phyloP scores from a whole-genome alignment of 2,113 vertebrate species.

The Hucho hucho region DNA sequence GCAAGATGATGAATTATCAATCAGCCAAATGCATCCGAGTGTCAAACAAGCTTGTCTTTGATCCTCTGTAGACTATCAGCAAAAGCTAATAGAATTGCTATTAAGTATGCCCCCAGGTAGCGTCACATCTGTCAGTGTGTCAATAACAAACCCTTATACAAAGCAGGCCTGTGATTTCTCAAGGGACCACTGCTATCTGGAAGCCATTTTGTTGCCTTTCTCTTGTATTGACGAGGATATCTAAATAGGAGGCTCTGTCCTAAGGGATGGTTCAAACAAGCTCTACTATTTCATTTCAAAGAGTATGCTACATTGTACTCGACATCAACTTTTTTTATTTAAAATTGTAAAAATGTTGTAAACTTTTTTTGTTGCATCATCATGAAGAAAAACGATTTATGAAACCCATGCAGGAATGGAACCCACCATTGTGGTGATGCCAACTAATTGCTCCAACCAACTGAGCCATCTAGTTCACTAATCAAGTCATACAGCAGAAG shows the following conservation, averaged over 20 bases:
- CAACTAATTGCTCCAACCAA: not conserved
- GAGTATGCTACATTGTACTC: not conserved
- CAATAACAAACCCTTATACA: constrained; percentile 38
- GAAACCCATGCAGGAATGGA: too few species aligned
- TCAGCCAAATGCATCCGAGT: constrained; percentile 51
- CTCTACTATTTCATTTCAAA: too few species aligned
- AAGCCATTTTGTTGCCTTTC: not conserved
- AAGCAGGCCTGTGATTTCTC: constrained; percentile 35
- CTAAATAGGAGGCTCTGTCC: not conserved
- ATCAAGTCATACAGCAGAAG: not conserved
- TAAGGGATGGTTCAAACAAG: not conserved
- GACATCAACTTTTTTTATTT: not conserved
- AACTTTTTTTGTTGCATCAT: not conserved
- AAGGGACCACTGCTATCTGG: constrained; percentile 20
- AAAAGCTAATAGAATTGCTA: constrained; percentile 60
- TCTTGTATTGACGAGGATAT: not conserved
- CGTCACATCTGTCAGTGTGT: constrained; percentile 51
- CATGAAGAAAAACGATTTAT: not conserved
- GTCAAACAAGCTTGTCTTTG: constrained; percentile 52
- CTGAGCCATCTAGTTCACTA: not conserved
- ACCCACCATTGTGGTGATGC: not conserved
- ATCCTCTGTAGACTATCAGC: constrained; percentile 31
- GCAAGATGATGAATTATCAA: constrained; percentile 53
- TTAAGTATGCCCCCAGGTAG: constrained; percentile 50
- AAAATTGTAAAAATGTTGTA: not conserved